Conservation (phyloP, 2,113 vertebrate genomes). For the Urocynchramus pylzowi region DNA sequence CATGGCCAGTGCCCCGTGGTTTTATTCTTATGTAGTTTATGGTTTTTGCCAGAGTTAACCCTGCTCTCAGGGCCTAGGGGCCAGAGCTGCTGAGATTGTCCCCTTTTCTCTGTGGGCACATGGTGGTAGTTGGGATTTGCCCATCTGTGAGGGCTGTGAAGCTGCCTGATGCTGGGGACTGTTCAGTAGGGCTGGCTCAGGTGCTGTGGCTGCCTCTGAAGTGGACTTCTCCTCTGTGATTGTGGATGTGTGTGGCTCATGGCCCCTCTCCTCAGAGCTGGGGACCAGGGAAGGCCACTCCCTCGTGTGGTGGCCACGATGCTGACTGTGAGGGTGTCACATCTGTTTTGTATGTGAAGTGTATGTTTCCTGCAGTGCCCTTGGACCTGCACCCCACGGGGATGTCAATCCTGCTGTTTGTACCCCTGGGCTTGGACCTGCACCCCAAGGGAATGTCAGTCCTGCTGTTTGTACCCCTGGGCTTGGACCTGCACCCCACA, state of each 20-base stretch:
- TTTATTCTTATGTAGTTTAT: not conserved
- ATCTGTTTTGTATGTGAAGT: not conserved
- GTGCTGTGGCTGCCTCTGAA: not conserved
- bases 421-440: not conserved
- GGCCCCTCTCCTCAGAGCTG: not conserved
- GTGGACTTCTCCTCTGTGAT: not conserved
- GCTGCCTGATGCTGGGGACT: not conserved
- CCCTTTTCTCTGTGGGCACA: not conserved
- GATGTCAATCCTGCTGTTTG: not conserved
- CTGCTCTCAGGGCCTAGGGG: accelerated
- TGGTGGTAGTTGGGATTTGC: not conserved
- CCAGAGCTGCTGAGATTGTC: not conserved
- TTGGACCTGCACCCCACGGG: not conserved
- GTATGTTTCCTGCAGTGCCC: not conserved
- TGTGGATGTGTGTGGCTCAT: not conserved
- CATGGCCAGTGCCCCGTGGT: not conserved
- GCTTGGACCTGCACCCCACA: not conserved
- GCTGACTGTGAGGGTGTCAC: not conserved
- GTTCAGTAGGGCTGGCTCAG: not conserved
- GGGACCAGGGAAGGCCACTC: not conserved
- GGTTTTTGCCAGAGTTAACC: not conserved
- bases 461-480: not conserved
- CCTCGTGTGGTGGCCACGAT: accelerated
- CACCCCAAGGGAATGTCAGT: too few relatives aligned
- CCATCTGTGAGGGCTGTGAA: not conserved